A percentile compares a stretch with the other conserved stretches of the same genome.
Conservation (phyloP, 1,140 invertebrate genomes). For the Drosophila tristis region DNA sequence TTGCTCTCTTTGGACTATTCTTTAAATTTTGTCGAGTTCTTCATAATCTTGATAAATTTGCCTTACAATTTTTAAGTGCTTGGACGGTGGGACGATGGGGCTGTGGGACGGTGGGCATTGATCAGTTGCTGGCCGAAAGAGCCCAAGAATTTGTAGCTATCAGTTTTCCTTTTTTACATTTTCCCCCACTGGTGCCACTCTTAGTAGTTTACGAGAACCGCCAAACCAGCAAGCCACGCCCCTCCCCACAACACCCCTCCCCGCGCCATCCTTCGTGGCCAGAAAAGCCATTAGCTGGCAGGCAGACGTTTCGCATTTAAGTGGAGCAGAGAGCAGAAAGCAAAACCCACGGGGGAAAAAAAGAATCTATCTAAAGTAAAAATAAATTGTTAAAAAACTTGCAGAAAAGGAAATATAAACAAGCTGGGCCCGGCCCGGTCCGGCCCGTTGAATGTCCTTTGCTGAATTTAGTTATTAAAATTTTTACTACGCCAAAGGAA, state of each 20-base stretch:
- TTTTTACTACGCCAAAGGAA: conserved; percentile 22
- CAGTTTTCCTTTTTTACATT: conserved; percentile 50
- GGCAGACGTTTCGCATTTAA: conserved; percentile 58
- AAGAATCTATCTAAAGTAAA: conserved; percentile 49
- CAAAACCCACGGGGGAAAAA: conserved; percentile 27
- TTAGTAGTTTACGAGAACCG: conserved; percentile 38
- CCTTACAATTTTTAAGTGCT: conserved; percentile 45
- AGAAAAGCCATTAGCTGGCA: conserved; percentile 54
- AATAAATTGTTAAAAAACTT: conserved; percentile 62
- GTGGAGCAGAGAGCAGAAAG: conserved; percentile 42
- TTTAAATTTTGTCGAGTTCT: conserved; percentile 5
- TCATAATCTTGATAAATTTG: conserved; percentile 51
- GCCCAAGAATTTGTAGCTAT: conserved; percentile 41
- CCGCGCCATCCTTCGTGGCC: conserved; percentile 2
- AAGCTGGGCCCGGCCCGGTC: conserved; percentile 25
- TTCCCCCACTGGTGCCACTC: conserved; percentile 35
- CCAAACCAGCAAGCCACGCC: conserved; percentile 24
- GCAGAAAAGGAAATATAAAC: conserved; percentile 58
- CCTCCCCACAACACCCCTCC: neutral
- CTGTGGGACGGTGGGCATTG: conserved; percentile 15
- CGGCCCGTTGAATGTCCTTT: conserved; percentile 52
- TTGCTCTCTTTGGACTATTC: conserved; percentile 10
- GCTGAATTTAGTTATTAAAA: conserved; percentile 60
- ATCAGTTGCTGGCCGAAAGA: conserved; percentile 35
- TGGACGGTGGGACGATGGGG: conserved; percentile 1